phyloP scores from a whole-genome alignment of 2,797 vertebrate species.

The Bradypodion pumilum region DNA sequence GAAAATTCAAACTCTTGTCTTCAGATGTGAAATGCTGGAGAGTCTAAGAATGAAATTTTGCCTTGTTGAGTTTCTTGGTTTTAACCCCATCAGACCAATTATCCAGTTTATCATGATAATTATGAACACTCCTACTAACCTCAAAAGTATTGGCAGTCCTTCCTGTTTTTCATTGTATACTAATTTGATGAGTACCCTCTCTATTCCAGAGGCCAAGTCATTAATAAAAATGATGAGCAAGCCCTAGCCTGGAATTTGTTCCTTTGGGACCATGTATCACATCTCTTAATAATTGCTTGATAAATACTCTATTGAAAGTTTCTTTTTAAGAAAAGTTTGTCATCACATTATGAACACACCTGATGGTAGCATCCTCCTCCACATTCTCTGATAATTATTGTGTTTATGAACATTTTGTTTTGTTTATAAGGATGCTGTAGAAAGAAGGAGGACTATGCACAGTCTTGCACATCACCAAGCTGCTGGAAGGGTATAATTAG shows the following conservation, averaged over 20 bases:
- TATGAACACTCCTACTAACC: background rate
- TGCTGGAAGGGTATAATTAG: background rate
- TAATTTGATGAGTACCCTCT: constrained; percentile 5
- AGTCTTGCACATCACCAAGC: background rate
- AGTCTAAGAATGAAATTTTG: background rate
- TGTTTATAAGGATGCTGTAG: background rate
- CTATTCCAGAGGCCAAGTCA: background rate
- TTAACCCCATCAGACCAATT: background rate
- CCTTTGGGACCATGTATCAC: background rate
- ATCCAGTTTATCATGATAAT: background rate
- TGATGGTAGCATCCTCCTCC: background rate
- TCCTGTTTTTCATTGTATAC: background rate
- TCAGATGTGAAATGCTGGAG: background rate
- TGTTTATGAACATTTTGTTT: background rate
- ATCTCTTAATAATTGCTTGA: constrained; percentile 14
- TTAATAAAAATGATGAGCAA: constrained; percentile 9
- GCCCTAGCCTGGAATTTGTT: background rate
- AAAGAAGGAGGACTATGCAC: background rate
- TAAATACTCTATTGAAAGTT: constrained; percentile 7
- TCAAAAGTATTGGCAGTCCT: background rate
- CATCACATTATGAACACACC: background rate
- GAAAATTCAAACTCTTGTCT: background rate
- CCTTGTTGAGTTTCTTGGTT: background rate
- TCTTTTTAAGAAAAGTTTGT: background rate
- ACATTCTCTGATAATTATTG: background rate